A percentile compares a stretch with the other conserved stretches of the same genome.
Evolutionary conservation across 2,113 vertebrate species (phyloP).

Genomic region (Ursus arctos): DNA sequence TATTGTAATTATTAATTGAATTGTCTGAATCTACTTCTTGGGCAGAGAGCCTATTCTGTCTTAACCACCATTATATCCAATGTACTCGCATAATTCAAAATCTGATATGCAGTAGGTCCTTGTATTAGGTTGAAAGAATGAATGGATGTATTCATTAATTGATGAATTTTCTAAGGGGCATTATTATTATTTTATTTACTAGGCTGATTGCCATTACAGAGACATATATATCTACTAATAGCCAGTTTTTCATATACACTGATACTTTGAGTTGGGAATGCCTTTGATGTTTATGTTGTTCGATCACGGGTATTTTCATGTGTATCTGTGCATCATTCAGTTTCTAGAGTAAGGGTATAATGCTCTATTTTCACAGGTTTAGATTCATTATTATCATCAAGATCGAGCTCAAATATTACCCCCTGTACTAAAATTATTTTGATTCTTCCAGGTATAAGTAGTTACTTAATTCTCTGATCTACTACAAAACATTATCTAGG

Average conservation of each 20-base stretch:
- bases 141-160: not conserved
- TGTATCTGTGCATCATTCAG: conserved; percentile 4
- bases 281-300: too few relatives aligned
- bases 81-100: conserved; percentile 13
- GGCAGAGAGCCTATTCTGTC: not conserved
- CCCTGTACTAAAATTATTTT: conserved; percentile 47
- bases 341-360: conserved; percentile 29
- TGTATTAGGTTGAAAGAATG: conserved; percentile 32
- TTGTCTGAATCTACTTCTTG: conserved; percentile 11
- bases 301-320: conserved; percentile 7
- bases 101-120: not conserved
- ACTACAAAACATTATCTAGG: not conserved
- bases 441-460: conserved; percentile 1
- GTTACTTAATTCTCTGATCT: conserved; percentile 38
- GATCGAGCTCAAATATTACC: conserved; percentile 1
- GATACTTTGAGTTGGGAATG: too few relatives aligned
- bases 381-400: conserved; percentile 48
- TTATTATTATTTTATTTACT: conserved; percentile 52
- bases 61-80: not conserved
- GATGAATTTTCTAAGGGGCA: conserved; percentile 6
- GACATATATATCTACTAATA: too few relatives aligned
- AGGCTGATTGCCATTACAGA: not conserved
- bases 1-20: conserved; percentile 21
- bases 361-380: conserved; percentile 56
- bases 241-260: too few relatives aligned